These are phyloP conservation scores for Bradypodion ventrale DNA, from an alignment of 2,797 vertebrate species.

Conservation along the genomic window DNA sequence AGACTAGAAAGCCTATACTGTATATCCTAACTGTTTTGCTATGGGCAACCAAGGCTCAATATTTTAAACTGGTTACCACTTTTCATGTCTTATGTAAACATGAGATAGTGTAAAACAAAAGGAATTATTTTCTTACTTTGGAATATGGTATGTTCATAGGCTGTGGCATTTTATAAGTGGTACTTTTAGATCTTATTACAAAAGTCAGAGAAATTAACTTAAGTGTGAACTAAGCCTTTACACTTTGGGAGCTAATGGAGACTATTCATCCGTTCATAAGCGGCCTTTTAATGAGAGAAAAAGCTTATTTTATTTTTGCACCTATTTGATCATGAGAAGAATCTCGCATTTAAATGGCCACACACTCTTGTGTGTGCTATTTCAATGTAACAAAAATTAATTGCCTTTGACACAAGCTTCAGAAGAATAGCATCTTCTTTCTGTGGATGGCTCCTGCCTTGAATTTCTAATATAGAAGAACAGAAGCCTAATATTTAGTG, in stretches of 20 bases:
- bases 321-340: constrained; percentile 10
- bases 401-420: neutral
- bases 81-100: neutral
- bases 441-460: neutral
- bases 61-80: neutral
- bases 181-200: constrained; percentile 11
- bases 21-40: too few species aligned
- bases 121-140: neutral
- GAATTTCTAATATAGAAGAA: neutral
- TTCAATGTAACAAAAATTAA: constrained; percentile 2
- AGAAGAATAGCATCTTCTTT: constrained; percentile 6
- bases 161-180: neutral
- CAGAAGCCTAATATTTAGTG: constrained; percentile 13
- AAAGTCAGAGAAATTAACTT: constrained; percentile 9
- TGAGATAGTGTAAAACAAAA: neutral
- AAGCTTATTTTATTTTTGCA: constrained; percentile 1
- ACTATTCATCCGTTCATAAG: constrained; percentile 12
- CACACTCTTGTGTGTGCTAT: neutral
- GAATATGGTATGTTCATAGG: neutral
- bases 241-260: neutral
- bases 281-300: constrained; percentile 8
- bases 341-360: constrained; percentile 4
- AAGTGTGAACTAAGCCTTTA: constrained; percentile 8
- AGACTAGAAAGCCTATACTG: too few species aligned
- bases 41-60: neutral